These are phyloP conservation scores for Drosophila micromelanica DNA, from an alignment of 1,140 invertebrate species.

Conservation along the genomic window DNA sequence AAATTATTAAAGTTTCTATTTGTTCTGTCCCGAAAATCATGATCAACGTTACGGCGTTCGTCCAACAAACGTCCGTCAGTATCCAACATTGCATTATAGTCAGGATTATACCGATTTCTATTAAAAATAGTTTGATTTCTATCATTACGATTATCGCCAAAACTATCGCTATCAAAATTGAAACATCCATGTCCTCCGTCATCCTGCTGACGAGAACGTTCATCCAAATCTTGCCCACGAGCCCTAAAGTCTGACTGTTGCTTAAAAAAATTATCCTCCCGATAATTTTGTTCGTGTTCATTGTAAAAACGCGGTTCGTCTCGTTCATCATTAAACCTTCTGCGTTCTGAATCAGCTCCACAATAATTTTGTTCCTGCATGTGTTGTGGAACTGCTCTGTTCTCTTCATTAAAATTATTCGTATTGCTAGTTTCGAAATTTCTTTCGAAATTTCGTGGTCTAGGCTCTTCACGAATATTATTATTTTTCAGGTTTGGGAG, in stretches of 20 bases:
- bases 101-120: conserved; percentile 3
- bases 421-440: neutral
- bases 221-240: neutral
- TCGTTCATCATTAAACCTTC: neutral
- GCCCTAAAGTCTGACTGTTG: neutral
- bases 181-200: neutral
- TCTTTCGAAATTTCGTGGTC: neutral
- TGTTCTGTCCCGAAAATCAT: conserved; percentile 22
- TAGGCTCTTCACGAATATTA: neutral
- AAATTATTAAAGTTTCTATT: neutral
- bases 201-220: neutral
- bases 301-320: neutral
- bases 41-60: conserved; percentile 12
- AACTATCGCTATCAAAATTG: neutral
- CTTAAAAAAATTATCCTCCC: neutral
- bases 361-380: neutral
- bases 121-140: neutral
- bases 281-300: neutral
- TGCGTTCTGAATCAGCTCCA: neutral
- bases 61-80: neutral
- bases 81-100: conserved; percentile 18
- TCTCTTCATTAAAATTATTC: neutral
- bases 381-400: neutral
- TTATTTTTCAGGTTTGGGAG: neutral
- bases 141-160: conserved; percentile 2